Conservation (phyloP, 2,888 invertebrate genomes). For the Neuroscelio doddi region DNA sequence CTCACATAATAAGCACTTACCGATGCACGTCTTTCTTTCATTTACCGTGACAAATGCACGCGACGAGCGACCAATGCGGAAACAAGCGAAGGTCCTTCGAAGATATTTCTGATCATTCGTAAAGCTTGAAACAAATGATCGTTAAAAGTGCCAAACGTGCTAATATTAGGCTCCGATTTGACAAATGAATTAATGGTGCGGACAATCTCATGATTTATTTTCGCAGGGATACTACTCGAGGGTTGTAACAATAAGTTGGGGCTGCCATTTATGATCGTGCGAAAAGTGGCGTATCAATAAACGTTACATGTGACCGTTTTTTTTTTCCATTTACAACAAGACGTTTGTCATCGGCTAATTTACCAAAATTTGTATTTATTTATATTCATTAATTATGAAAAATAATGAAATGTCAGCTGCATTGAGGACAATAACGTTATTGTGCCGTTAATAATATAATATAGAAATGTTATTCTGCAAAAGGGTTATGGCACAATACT, state of each 20-base stretch:
- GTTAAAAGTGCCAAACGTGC: constrained; percentile 6
- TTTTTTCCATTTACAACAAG: background rate
- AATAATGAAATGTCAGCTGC: too few relatives aligned
- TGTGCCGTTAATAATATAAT: background rate
- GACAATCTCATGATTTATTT: constrained; percentile 20
- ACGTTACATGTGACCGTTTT: constrained; percentile 9
- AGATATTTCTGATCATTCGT: constrained; percentile 9
- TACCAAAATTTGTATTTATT: too few relatives aligned
- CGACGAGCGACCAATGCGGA: background rate
- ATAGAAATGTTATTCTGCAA: background rate
- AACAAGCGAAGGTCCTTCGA: background rate
- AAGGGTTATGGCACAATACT: constrained; percentile 5
- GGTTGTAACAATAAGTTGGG: constrained; percentile 11
- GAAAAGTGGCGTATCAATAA: constrained; percentile 17
- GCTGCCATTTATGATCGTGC: constrained; percentile 15
- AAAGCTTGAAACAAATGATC: too few relatives aligned
- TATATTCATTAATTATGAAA: too few relatives aligned
- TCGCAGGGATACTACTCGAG: constrained; percentile 8
- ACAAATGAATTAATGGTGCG: constrained; percentile 18
- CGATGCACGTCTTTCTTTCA: constrained; percentile 10
- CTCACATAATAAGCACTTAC: constrained; percentile 13
- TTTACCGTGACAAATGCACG: constrained; percentile 5
- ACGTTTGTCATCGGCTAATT: background rate
- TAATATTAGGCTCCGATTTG: constrained; percentile 9
- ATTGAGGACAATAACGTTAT: background rate